These are phyloP conservation scores for Pollenia amentaria DNA, from an alignment of 2,888 invertebrate species.

Conservation along the genomic window DNA sequence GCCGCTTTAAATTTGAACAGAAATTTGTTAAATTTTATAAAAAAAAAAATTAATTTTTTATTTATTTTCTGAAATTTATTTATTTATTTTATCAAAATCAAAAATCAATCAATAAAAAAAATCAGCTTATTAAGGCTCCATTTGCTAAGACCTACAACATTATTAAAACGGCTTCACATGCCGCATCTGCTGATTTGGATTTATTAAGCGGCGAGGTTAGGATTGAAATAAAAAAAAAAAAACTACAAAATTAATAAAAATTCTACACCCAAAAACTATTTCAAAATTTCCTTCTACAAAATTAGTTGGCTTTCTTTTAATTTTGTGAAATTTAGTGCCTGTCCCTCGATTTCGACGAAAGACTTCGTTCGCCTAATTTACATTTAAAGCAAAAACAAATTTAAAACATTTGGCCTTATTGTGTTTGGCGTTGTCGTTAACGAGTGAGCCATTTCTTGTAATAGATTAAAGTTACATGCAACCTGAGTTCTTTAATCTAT, in stretches of 20 bases:
- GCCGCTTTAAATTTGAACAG: conserved; percentile 41
- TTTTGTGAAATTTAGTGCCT: not conserved
- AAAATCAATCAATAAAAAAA: conserved; percentile 60
- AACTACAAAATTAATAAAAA: conserved; percentile 75
- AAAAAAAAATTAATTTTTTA: conserved; percentile 75
- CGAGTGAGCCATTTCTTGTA: too few relatives aligned
- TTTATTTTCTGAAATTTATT: conserved; percentile 78
- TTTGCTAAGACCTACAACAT: conserved; percentile 98
- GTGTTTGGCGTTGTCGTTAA: too few relatives aligned
- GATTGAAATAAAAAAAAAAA: conserved; percentile 77
- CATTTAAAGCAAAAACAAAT: too few relatives aligned
- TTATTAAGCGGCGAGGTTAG: conserved; percentile 86
- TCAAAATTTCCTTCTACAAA: conserved; percentile 73
- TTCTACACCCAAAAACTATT: conserved; percentile 73
- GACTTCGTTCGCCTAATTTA: too few relatives aligned
- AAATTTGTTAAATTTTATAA: conserved; percentile 52
- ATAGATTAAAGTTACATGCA: too few relatives aligned
- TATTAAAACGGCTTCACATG: conserved; percentile 91
- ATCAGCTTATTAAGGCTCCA: conserved; percentile 97
- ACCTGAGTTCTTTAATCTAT: too few relatives aligned
- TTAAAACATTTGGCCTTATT: too few relatives aligned
- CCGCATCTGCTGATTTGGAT: conserved; percentile 90
- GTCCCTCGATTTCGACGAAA: too few relatives aligned
- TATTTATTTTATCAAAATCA: conserved; percentile 63
- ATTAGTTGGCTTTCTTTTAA: conserved; percentile 59